These are phyloP conservation scores for Bugula neritina DNA, from an alignment of 2,888 invertebrate genomes.

Conservation along the genomic window DNA sequence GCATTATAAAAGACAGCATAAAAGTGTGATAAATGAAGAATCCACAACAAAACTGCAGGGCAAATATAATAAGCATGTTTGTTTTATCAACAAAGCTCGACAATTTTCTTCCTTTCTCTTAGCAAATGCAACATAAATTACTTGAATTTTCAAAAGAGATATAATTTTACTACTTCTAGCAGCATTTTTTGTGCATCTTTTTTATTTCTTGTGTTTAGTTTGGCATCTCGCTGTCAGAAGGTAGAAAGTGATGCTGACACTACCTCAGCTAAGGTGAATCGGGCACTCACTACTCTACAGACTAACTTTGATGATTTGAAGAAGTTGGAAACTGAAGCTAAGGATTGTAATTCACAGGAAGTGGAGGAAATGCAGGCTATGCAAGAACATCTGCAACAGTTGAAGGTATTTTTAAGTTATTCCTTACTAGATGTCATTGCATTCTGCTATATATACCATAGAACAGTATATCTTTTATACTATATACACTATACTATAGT, in stretches of 20 bases:
- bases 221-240: constrained; percentile 8
- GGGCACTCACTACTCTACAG: not conserved
- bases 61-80: too few relatives aligned
- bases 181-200: too few relatives aligned
- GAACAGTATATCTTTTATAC: not conserved
- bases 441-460: not conserved
- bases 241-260: not conserved
- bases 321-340: not conserved
- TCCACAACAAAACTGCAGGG: too few relatives aligned
- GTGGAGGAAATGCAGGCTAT: not conserved
- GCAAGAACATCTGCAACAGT: not conserved
- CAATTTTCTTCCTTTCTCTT: too few relatives aligned
- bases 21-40: too few relatives aligned
- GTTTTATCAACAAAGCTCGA: too few relatives aligned
- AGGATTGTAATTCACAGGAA: not conserved
- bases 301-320: not conserved
- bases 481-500: too few relatives aligned
- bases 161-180: too few relatives aligned
- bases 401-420: not conserved
- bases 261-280: not conserved
- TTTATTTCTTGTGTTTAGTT: too few relatives aligned
- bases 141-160: too few relatives aligned
- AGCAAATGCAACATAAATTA: too few relatives aligned
- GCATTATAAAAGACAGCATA: too few relatives aligned
- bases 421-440: not conserved